Base-by-base conservation (phyloP, 2,888 invertebrate species). In the Lycophotia porphyrea region DNA sequence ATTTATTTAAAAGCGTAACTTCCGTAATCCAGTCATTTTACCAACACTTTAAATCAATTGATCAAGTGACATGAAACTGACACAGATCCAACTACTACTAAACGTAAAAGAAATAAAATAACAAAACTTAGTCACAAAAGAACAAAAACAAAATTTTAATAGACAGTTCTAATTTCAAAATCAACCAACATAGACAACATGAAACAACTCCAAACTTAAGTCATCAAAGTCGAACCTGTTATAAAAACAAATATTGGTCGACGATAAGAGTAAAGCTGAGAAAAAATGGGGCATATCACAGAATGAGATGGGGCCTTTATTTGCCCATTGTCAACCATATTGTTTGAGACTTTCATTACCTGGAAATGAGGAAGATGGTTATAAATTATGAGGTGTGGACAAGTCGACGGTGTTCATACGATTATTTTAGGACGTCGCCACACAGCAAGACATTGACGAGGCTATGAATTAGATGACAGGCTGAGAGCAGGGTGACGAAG, bases 241-340 rank as follows among this genome's bases (percentile, higher is more conserved):
- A 93, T 93, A 93, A 94, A 93, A 91, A 89, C 86, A 94, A 95
- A 95, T 93, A 95, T 95, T 95, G 93, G 91, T 90, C 91, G 87
- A 91, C 90, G 94, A 94, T 94, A 94, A 94, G 92, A 91, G 90
- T 83, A 81, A 85, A 88, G 89, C 88, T 90, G 89, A 87, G 93
- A 91, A 92, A 91, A 93, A 95, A 94, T 94, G 92, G 94, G 92
- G 93, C 93, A 93, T 92, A 91, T 91, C 91, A 89, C 90, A 84
- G 89, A 91, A 91, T 84, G 90, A 91, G 90, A 90, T 85, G 88
- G 84, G 86, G 76, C 91, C 92, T 94, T 94, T 95, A 95, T 96
- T 95, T 95, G 93, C 89, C 85, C 90, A 90, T 90, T 90, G 93
- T 94, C 94, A 93, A 93, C 93, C 85, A 61, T 83, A 78, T 84